Evolutionary conservation across 2,113 vertebrate species (phyloP), one percentile per base, ranked within the genome.

Genomic region (Setophaga coronata): DNA sequence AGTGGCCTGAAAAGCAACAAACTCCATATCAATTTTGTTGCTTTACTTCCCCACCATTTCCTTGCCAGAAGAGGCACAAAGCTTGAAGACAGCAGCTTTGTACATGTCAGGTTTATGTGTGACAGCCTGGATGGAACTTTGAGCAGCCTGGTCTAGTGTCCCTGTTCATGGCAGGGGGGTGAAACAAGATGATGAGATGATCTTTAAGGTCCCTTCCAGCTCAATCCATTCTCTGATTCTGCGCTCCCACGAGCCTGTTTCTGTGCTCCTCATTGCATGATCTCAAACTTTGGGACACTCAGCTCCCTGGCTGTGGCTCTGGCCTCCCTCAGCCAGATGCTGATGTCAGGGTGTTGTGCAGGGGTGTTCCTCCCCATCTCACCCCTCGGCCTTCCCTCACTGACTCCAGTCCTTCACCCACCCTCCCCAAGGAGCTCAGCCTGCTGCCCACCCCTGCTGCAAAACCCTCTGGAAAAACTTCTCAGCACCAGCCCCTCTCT

Each of bases 291-390:
- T 3, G 18, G 34, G 33, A 40, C 18, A 11, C 10, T 21, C 1
- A 0, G 2, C 7, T 33, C 28, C 23, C 4, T 2, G 0, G 3
- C 1, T 8, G 45, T 25, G 38, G 7, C 40, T 13, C 6, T 34
- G 62, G 8, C 14, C 9, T 34, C 17, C 12, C 25, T 33, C 20
- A 18, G 33, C 24, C 14, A 36, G 31, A 47, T 25, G 33, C 17
- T 60, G 21, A 28, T 11, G 7, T 31, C 67, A 42, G 17, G 40
- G 18, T 12, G 21, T 2, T 1, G 1, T 33, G 10, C 18, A 31
- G 21, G 11, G 3, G 1, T 58, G 20, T 8, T 79, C 8, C 10
- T 36, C 13, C 28, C 24, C 28, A 43, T 21, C 47, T 38, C 25
- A 51, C 9, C 16, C 29, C 48, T 6, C 1, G 0, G 23, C 33